Base-by-base conservation (phyloP, 2,113 vertebrate genomes). In the Leptosomus discolor region DNA sequence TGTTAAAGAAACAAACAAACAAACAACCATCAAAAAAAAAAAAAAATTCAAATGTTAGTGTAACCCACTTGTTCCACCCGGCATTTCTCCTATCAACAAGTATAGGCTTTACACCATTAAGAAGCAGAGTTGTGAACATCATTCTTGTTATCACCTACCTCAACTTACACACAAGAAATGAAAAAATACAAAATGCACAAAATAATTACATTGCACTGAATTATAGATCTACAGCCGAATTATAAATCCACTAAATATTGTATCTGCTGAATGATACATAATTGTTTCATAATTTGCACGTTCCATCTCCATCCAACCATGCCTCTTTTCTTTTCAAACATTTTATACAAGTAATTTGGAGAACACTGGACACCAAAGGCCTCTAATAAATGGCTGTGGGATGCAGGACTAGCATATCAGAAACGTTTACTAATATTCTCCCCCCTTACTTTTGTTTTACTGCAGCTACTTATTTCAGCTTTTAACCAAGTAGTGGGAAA, bases 1-100 rank as follows among this genome's bases (percentile, higher is more conserved):
- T 80, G 95, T 88, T 96, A 94, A 94, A 92, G 90, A 92, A 94
- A 93, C 90, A 88, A 81, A 41, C 2, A 34, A 41, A 64, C 37
- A 65, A 21, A 34, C 29, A 37, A 26, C 53, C 6, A 30, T 11
- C 21, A 60, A 68, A 30, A 51, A 23, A 43, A 36, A 16, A 56
- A 53, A 78, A 60, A 4, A 85, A 78, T 85, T 91, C 43, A 83
- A 95, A 80, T 67, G 58, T 74, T 77, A 50, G 29, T 23, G 46
- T 81, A 92, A 95, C 79, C 58, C 50, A 76, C 74, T 85, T 88
- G 50, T 89, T 91, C 94, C 77, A 95, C 74, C 83, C 0, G 0
- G 26, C 60, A 45, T 92, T 91, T 91, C 79, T 71, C 69, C 48
- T 56, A 92, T 88, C 70, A 69, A 70, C 53, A 92, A 77, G 50